These are phyloP conservation scores for Drosophila insularis DNA, from an alignment of 1,140 invertebrate genomes.

Conservation along the genomic window DNA sequence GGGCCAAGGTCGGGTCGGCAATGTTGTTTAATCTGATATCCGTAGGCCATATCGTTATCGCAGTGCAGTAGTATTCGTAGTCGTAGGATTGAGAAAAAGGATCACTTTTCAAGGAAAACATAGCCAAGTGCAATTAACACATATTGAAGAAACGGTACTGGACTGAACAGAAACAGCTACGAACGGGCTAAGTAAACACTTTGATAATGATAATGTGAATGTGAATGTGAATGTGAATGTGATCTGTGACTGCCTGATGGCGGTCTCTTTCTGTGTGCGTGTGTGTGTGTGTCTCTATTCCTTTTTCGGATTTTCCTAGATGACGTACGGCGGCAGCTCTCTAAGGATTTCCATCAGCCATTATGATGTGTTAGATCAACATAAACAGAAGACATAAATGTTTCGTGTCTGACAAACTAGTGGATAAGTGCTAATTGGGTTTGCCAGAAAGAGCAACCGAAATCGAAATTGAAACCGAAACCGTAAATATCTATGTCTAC, in stretches of 20 bases:
- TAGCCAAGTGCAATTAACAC: constrained; percentile 77
- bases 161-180: constrained; percentile 22
- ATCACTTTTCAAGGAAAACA: constrained; percentile 79
- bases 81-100: constrained; percentile 43
- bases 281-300: constrained; percentile 4
- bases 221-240: constrained; percentile 56
- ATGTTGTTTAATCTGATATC: constrained; percentile 64
- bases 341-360: constrained; percentile 16
- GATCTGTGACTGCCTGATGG: constrained; percentile 35
- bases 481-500: not conserved
- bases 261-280: constrained; percentile 44
- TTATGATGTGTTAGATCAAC: constrained; percentile 56
- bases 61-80: constrained; percentile 30
- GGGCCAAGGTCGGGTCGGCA: constrained; percentile 58
- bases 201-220: constrained; percentile 74
- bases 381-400: constrained; percentile 39
- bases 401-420: constrained; percentile 56
- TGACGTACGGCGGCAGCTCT: constrained; percentile 51
- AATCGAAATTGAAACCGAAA: constrained; percentile 27
- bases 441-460: constrained; percentile 42
- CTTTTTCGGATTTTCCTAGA: constrained; percentile 43
- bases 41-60: constrained; percentile 56
- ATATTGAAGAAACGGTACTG: constrained; percentile 44
- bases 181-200: constrained; percentile 50
- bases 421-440: constrained; percentile 75